Percentiles rank a stretch among this genome's conserved stretches.
phyloP scores from a whole-genome alignment of 2,888 invertebrate genomes.

The Netelia inedita region DNA sequence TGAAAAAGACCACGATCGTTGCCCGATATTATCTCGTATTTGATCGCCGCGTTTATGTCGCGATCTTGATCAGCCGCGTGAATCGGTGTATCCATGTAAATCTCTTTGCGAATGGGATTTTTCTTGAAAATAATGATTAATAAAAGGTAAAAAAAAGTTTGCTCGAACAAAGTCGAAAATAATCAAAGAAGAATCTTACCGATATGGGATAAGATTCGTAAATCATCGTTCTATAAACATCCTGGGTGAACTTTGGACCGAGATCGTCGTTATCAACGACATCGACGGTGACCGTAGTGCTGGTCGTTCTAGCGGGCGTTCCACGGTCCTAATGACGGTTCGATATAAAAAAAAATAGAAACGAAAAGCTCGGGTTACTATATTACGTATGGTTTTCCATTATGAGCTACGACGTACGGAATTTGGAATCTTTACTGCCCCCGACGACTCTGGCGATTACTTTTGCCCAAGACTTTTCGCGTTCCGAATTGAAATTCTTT shows the following conservation, averaged over 20 bases:
- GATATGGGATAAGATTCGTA: constrained; percentile 93
- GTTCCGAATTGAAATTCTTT: constrained; percentile 64
- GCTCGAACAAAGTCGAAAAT: neutral
- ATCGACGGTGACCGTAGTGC: constrained; percentile 90
- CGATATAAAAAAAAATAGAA: constrained; percentile 1
- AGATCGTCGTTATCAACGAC: constrained; percentile 93
- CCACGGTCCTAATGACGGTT: constrained; percentile 90
- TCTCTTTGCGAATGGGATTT: constrained; percentile 89
- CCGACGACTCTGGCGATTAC: neutral
- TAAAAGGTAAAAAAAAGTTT: constrained; percentile 40
- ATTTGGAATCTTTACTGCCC: constrained; percentile 9
- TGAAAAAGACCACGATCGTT: constrained; percentile 92
- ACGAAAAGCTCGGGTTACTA: neutral
- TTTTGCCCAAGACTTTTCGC: neutral
- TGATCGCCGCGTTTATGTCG: constrained; percentile 90
- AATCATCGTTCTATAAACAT: constrained; percentile 92
- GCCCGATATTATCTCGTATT: constrained; percentile 93
- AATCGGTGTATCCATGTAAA: constrained; percentile 90
- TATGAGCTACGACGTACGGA: neutral
- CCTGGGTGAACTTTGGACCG: constrained; percentile 92
- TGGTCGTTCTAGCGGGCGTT: constrained; percentile 90
- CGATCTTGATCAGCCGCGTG: constrained; percentile 93
- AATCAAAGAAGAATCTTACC: constrained; percentile 86
- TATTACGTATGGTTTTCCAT: neutral
- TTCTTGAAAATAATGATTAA: constrained; percentile 86